Percentiles rank a stretch among this genome's conserved stretches.
phyloP scores from a whole-genome alignment of 2,888 invertebrate genomes.

The Drosophila percnosoma region DNA sequence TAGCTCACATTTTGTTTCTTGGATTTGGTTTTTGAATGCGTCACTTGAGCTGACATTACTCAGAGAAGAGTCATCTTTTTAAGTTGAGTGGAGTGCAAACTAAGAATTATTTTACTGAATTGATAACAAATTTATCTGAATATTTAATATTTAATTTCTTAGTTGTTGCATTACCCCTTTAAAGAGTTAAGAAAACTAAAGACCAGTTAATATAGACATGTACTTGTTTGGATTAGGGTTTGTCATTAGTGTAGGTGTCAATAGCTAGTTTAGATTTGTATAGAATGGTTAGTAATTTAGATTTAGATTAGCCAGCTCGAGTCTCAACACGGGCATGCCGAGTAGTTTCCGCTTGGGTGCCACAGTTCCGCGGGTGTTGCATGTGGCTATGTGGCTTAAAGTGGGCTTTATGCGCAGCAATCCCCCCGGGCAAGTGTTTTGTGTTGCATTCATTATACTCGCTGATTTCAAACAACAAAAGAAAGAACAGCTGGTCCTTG shows the following conservation, averaged over 20 bases:
- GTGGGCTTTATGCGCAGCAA: slow-evolving; percentile 30
- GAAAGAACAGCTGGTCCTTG: background rate
- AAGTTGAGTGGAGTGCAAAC: too few species aligned
- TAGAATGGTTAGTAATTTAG: slow-evolving; percentile 45
- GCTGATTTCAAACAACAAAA: slow-evolving; percentile 7
- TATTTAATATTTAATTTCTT: background rate
- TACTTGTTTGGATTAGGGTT: slow-evolving; percentile 3
- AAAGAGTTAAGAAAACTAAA: background rate
- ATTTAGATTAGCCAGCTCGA: slow-evolving; percentile 34
- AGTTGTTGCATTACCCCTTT: background rate
- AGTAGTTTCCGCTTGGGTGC: slow-evolving; percentile 66
- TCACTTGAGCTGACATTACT: background rate
- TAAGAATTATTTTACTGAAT: background rate
- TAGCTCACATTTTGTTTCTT: background rate
- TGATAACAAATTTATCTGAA: background rate
- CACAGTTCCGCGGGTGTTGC: slow-evolving; percentile 12
- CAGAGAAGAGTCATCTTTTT: background rate
- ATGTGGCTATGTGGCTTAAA: background rate
- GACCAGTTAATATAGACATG: background rate
- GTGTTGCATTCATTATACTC: slow-evolving; percentile 36
- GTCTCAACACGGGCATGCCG: slow-evolving; percentile 36
- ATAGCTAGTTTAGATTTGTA: slow-evolving; percentile 40
- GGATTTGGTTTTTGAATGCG: background rate
- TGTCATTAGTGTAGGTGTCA: slow-evolving; percentile 47
- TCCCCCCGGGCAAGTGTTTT: slow-evolving; percentile 30